Conservation (phyloP, 92 coral and sea anemone genomes). For the Palythoa caribaeorum region DNA sequence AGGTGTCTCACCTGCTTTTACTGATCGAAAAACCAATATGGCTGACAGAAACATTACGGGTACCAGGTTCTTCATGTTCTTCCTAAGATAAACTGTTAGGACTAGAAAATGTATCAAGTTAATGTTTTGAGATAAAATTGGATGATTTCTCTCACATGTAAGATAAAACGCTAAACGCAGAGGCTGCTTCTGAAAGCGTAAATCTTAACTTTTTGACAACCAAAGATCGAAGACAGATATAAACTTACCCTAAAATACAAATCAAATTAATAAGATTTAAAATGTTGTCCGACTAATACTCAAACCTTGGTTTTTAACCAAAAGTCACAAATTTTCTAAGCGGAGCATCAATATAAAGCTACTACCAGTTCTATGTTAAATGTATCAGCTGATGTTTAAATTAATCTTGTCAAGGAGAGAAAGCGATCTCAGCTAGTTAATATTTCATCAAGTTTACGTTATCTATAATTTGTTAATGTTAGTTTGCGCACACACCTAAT, state of each 20-base stretch:
- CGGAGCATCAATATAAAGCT: not conserved
- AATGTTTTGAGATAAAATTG: not conserved
- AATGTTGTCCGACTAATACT: not conserved
- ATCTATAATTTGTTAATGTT: not conserved
- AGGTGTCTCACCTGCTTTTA: slow-evolving; percentile 21
- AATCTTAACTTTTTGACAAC: not conserved
- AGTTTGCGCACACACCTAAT: not conserved
- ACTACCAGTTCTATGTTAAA: not conserved
- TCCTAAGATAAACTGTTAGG: not conserved
- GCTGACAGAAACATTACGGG: slow-evolving; percentile 33
- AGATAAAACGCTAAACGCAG: not conserved
- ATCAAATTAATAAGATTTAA: too few relatives aligned
- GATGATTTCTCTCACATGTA: not conserved
- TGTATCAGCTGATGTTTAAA: not conserved
- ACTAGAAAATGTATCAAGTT: not conserved
- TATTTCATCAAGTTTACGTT: slow-evolving; percentile 30
- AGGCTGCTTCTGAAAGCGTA: not conserved
- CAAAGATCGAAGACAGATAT: not conserved
- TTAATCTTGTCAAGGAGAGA: not conserved
- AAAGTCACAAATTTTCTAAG: not conserved
- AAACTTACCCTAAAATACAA: not conserved
- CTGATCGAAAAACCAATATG: slow-evolving; percentile 26
- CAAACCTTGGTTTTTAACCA: not conserved
- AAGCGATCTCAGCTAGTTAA: slow-evolving; percentile 5
- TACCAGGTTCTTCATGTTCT: slow-evolving; percentile 21